phyloP scores from a whole-genome alignment of 1,140 invertebrate species.

The Orius insidiosus region DNA sequence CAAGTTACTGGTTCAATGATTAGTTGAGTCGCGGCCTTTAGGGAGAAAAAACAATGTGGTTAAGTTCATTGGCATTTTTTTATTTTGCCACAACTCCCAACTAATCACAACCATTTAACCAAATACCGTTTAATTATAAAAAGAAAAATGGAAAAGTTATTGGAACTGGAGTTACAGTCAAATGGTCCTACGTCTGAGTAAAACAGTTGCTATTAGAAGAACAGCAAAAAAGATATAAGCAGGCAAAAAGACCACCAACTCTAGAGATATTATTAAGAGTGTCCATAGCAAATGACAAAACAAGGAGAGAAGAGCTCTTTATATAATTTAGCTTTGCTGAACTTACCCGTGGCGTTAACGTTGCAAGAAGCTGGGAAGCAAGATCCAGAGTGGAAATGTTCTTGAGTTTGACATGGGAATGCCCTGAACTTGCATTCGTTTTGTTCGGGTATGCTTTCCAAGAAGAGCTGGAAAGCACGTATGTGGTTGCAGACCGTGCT shows the following conservation, averaged over 20 bases:
- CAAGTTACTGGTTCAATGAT: neutral
- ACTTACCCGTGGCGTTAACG: conserved; percentile 28
- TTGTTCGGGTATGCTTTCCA: conserved; percentile 20
- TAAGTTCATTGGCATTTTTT: no score
- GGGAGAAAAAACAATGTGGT: no score
- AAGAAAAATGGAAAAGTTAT: no score
- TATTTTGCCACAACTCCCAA: no score
- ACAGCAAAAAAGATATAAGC: neutral
- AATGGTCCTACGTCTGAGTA: no score
- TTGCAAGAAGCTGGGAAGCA: conserved; percentile 29
- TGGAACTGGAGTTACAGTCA: no score
- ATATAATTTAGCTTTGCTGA: conserved; percentile 19
- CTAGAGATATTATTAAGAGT: neutral
- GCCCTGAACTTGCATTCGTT: conserved; percentile 28
- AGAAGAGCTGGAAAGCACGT: conserved; percentile 23
- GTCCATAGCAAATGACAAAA: conserved; percentile 6
- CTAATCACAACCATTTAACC: no score
- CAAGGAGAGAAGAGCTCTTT: neutral
- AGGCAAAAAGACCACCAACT: neutral
- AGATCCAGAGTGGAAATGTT: conserved; percentile 25
- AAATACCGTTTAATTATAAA: no score
- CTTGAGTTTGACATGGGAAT: conserved; percentile 29
- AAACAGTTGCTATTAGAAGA: no score
- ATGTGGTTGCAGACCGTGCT: conserved; percentile 28
- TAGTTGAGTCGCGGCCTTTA: no score